Base-by-base conservation (phyloP, 2,797 vertebrate genomes). In the Avahi laniger region DNA sequence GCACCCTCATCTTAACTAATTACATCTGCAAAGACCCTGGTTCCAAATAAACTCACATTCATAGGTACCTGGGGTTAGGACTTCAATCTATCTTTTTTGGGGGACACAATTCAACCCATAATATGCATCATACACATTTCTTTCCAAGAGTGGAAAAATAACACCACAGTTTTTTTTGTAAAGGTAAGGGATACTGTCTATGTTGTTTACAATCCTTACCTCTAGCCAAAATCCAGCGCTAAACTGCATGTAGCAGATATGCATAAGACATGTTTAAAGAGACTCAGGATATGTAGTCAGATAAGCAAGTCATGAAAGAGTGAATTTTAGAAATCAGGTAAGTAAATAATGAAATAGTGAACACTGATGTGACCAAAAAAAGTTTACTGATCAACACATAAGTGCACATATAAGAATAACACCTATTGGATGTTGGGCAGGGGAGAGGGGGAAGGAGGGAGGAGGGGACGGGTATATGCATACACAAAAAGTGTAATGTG, bases 61-160 rank as follows among this genome's bases (percentile, higher is more conserved):
- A n/a, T 46, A 81, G 69, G 41, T 76, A 76, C 5, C 50, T 61
- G 41, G 7, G 10, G 28, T 76, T 67, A 93, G 65, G 33, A 50
- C 67, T 69, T 93, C 43, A 81, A 3, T 1, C 5, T 91, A 18
- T 35, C 12, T 59, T 75, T 87, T 54, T 33, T 2, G 26, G 6
- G 5, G 4, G 50, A 46, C 30, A 70, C 59, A 94, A 61, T 57
- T 89, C 33, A 76, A 84, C 5, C 4, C 41, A 61, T 12, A 61
- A 38, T 26, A 54, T 33, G 6, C 41, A 12, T 69, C 59, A 76
- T 61, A 3, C 1, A 24, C 24, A 59, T 76, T 94, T 94, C 41
- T 86, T 93, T 89, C 38, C 28, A 89, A 91, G 30, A 52, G 12
- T 79, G 63, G 26, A 95, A 93, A 93, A 85, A 86, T 41, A 75